Base-by-base conservation (phyloP, 1,140 invertebrate genomes). In the Eufriesea mexicana region DNA sequence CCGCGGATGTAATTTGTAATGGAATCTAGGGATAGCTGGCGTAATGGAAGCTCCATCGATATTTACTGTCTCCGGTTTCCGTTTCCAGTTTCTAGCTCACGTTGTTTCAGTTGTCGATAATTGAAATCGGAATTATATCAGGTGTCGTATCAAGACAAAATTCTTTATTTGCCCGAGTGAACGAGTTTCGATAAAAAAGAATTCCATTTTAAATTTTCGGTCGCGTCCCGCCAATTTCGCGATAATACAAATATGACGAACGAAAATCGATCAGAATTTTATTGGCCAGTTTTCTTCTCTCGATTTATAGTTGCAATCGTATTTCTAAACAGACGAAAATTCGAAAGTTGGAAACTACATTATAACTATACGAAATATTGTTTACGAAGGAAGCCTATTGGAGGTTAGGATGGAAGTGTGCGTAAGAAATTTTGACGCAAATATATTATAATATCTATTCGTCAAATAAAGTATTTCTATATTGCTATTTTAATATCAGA, bases 61-160 rank as follows among this genome's bases (percentile, higher is more conserved):
- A 79, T 78, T 70, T 55, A 28, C 77, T 18, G 66, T 49, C 42
- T 71, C 20, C 54, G 45, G 20, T 79, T 70, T 55, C n/a, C 54
- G 55, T 59, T 57, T 20, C n/a, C 42, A 35, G 42, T 72, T 72
- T n/a, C 20, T 23, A 16, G 28, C 14, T 12, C 7, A 20, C 47
- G 42, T 68, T 78, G n/a, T 68, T 49, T 6, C 42, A 7, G 10
- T 78, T 45, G 35, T 47, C 49, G 18, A 51, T 71, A 49, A 79
- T 71, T 59, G 54, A 71, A 79, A 71, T 49, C 25, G 42, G 25
- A 59, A 71, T 68, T 59, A 55, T 28, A 68, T 79, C 54, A 23
- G 20, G 6, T 47, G 1, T 35, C 14, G n/a, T n/a, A 18, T 47
- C n/a, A 16, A 35, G 8, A 20, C 20, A n/a, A 49, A 35, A 49